These are phyloP conservation scores for Craseonycteris thonglongyai DNA, from an alignment of 2,113 vertebrate genomes.

Conservation along the genomic window DNA sequence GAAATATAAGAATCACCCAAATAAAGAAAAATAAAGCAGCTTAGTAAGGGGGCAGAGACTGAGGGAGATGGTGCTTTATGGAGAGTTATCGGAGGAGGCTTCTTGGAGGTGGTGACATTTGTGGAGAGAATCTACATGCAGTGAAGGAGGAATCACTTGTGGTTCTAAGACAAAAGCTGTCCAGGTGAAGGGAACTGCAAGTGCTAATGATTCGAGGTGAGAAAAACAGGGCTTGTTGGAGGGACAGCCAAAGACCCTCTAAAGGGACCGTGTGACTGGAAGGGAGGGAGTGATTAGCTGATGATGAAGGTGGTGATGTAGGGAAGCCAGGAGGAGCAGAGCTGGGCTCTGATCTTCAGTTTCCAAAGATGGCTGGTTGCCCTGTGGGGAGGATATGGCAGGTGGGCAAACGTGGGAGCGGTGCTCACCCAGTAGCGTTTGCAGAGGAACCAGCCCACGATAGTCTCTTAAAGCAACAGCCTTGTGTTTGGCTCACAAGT, in stretches of 20 bases:
- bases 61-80: not conserved
- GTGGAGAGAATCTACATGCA: not conserved
- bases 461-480: not conserved
- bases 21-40: not conserved
- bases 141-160: not conserved
- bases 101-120: not conserved
- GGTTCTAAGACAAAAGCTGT: not conserved
- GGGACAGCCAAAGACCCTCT: not conserved
- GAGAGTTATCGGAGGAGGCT: not conserved
- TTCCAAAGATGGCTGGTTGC: not conserved
- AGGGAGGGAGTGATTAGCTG: not conserved
- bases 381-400: not conserved
- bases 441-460: not conserved
- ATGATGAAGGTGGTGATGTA: rapidly evolving
- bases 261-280: not conserved
- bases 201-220: not conserved
- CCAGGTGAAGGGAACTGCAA: not conserved
- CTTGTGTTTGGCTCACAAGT: not conserved
- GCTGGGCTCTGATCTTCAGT: not conserved
- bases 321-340: not conserved
- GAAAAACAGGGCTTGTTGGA: not conserved
- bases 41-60: not conserved
- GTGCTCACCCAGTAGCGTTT: not conserved
- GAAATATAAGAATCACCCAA: not conserved
- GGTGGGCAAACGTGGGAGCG: not conserved